A percentile compares a stretch with the other conserved stretches of the same genome.
phyloP scores from a whole-genome alignment of 2,797 vertebrate genomes.

The Sebastes hubbsi region DNA sequence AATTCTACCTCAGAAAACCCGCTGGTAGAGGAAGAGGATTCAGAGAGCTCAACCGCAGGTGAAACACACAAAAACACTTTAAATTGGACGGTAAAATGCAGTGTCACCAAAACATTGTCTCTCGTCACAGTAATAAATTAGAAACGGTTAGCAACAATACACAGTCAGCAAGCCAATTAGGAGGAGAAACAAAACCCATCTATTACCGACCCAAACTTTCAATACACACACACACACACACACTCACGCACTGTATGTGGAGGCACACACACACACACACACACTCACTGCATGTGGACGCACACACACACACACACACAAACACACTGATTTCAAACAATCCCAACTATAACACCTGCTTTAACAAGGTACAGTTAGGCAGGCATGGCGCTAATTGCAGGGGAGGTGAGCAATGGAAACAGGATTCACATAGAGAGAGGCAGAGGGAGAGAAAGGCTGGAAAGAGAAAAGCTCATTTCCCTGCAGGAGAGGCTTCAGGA shows the following conservation, averaged over 20 bases:
- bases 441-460: conserved; percentile 8
- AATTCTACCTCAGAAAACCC: conserved; percentile 26
- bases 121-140: conserved; percentile 63
- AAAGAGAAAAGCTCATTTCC: conserved; percentile 41
- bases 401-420: conserved; percentile 32
- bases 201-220: conserved; percentile 46
- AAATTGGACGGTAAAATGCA: conserved; percentile 66
- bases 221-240: conserved; percentile 8
- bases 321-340: conserved; percentile 34
- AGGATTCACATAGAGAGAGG: conserved; percentile 30
- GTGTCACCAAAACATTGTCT: conserved; percentile 53
- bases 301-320: conserved; percentile 1
- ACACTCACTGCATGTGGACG: not conserved
- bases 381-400: conserved; percentile 49
- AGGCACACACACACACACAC: not conserved
- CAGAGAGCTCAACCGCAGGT: conserved; percentile 33
- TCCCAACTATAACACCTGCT: conserved; percentile 53
- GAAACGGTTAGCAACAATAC: conserved; percentile 65
- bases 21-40: conserved; percentile 17
- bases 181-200: conserved; percentile 55
- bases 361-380: conserved; percentile 61
- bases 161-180: conserved; percentile 65
- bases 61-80: conserved; percentile 64
- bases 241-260: not conserved
- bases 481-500: conserved; percentile 38